phyloP scores from a whole-genome alignment of 1,140 invertebrate genomes.

The Caenorhabditis briggsae region DNA sequence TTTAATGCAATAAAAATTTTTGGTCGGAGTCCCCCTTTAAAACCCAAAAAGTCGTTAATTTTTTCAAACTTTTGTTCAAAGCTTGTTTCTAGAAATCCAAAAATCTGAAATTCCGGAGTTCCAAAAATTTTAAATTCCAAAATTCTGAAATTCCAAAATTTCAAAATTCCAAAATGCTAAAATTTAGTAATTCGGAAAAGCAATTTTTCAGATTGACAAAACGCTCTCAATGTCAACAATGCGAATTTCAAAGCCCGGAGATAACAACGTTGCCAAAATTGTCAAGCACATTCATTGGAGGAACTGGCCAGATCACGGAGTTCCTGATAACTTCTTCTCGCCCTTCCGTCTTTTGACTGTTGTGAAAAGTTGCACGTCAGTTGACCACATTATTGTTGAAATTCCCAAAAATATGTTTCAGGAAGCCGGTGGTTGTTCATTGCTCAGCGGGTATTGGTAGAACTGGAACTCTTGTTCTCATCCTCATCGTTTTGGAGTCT shows the following conservation, averaged over 20 bases:
- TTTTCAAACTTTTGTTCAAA: too few species aligned
- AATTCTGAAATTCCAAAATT: too few species aligned
- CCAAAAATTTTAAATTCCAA: too few species aligned
- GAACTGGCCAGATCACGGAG: conserved; percentile 56
- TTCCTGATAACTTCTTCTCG: conserved; percentile 2
- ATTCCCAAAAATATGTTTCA: neutral
- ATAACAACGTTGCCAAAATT: neutral
- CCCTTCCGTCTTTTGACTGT: conserved; percentile 31
- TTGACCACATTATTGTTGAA: neutral
- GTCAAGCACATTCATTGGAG: conserved; percentile 58
- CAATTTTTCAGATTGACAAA: conserved; percentile 30
- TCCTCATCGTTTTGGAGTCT: conserved; percentile 1
- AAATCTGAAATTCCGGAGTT: too few species aligned
- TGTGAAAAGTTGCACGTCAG: neutral
- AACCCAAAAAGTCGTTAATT: too few species aligned
- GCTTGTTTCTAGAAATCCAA: too few species aligned
- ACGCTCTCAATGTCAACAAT: conserved; percentile 4
- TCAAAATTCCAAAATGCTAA: too few species aligned
- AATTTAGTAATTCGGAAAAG: neutral
- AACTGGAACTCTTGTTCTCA: conserved; percentile 29
- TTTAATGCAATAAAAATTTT: too few species aligned
- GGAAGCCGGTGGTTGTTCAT: conserved; percentile 57
- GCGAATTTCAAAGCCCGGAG: neutral
- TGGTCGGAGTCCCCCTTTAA: too few species aligned
- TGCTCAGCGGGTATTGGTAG: conserved; percentile 57